Evolutionary conservation across 2,888 invertebrate genomes (phyloP), one percentile per base, ranked within the genome.

Genomic region (Limnephilus marmoratus): DNA sequence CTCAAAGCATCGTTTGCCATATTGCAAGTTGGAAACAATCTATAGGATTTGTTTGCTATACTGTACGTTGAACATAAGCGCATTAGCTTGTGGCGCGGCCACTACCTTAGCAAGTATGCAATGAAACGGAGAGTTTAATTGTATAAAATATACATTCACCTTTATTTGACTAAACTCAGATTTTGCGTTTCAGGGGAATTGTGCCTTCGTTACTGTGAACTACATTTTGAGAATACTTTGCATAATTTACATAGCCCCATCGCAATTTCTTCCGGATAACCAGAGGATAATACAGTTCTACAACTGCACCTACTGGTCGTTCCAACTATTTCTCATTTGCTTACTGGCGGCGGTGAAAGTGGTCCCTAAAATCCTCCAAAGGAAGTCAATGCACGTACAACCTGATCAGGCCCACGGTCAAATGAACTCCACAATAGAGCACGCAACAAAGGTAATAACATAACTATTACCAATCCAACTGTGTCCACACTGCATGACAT

Each of bases 281-380:
- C 29, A 13, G 15, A 29, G 68, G 29, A 85, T 91, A 45, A 24
- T 91, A n/a, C 45, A 68, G 18, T 86, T 86, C 81, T 91, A 91
- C 45, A 95, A 95, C 94, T 96, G 96, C 0, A 95, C 96, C 93
- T 95, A 94, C 90, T 96, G 96, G 96, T 94, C 95, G 37, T 96
- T 95, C 90, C 96, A 96, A 92, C 92, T 95, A 1, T 91, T 96
- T 45, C 93, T 96, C 49, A 82, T 90, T 53, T 87, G 95, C 0
- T 92, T 90, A 29, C 85, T 82, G 24, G 81, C 41, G 12, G 41
- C 34, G 29, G 90, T 34, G 24, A 37, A 34, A 83, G 18, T 83
- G 68, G 68, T 24, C n/a, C 68, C 68, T 68, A 68, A 68, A 68
- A 24, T 24, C 24, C 24, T 68, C 24, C 24, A 68, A 24, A 24